Evolutionary conservation across 2,113 vertebrate species (phyloP).

Genomic region (Diphyllodes magnificus): DNA sequence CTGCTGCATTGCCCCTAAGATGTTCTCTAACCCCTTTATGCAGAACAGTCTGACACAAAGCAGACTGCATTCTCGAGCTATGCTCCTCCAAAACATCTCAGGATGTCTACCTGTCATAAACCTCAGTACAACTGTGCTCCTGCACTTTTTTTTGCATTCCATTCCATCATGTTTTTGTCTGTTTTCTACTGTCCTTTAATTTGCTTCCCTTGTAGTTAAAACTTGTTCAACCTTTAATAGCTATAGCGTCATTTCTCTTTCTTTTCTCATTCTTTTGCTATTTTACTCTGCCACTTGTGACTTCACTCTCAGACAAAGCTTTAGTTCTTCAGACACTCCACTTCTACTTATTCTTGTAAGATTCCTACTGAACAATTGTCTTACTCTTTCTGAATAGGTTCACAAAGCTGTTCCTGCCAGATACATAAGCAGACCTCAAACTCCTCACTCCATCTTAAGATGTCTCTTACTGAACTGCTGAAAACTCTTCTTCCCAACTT

Average conservation of each 20-base stretch:
- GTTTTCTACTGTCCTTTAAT: not conserved
- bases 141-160: not conserved
- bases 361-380: not conserved
- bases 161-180: not conserved
- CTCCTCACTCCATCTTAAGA: rapidly evolving
- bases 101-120: not conserved
- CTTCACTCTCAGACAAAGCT: not conserved
- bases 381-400: not conserved
- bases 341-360: not conserved
- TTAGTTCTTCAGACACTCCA: not conserved
- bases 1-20: not conserved
- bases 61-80: not conserved
- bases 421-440: not conserved
- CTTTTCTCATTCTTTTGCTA: not conserved
- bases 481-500: not conserved
- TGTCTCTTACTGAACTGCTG: not conserved
- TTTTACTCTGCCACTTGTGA: not conserved
- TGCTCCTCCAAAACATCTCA: not conserved
- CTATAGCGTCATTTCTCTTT: not conserved
- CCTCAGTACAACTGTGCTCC: not conserved
- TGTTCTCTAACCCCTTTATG: rapidly evolving
- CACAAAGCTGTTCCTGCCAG: not conserved
- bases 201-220: not conserved
- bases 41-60: not conserved
- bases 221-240: not conserved